Evolutionary conservation across 2,888 invertebrate species (phyloP).

Genomic region (Tuta absoluta): DNA sequence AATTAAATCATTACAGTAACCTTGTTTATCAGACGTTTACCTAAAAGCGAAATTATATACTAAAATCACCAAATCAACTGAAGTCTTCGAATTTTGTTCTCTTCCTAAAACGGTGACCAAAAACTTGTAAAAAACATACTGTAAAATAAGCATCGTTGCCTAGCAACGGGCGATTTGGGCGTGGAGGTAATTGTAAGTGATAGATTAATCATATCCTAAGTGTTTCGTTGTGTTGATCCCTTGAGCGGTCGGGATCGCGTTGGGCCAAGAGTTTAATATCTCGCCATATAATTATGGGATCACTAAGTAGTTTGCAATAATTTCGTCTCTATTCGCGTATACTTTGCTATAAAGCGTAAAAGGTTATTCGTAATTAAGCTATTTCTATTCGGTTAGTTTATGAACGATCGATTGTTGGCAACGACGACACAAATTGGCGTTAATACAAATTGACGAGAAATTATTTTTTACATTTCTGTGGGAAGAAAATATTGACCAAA

Average conservation of each 20-base stretch:
- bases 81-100: constrained; percentile 55
- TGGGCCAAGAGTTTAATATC: constrained; percentile 76
- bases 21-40: no score
- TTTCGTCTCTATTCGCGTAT: constrained; percentile 46
- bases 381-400: constrained; percentile 29
- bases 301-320: constrained; percentile 68
- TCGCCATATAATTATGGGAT: constrained; percentile 66
- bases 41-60: no score
- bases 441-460: not conserved
- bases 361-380: constrained; percentile 39
- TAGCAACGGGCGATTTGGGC: constrained; percentile 31
- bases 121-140: constrained; percentile 48
- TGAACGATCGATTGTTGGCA: constrained; percentile 4
- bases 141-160: constrained; percentile 60
- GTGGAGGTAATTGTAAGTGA: constrained; percentile 54
- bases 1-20: not conserved
- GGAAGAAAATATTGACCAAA: not conserved
- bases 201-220: constrained; percentile 76
- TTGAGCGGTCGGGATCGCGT: constrained; percentile 63
- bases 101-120: constrained; percentile 73
- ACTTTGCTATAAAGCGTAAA: constrained; percentile 41
- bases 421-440: not conserved
- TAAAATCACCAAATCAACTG: not conserved
- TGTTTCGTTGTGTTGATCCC: constrained; percentile 64
- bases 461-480: constrained; percentile 4